A percentile compares a stretch with the other conserved stretches of the same genome.
These are phyloP conservation scores for Aythya baeri DNA, from an alignment of 2,113 vertebrate genomes.

Conservation along the genomic window DNA sequence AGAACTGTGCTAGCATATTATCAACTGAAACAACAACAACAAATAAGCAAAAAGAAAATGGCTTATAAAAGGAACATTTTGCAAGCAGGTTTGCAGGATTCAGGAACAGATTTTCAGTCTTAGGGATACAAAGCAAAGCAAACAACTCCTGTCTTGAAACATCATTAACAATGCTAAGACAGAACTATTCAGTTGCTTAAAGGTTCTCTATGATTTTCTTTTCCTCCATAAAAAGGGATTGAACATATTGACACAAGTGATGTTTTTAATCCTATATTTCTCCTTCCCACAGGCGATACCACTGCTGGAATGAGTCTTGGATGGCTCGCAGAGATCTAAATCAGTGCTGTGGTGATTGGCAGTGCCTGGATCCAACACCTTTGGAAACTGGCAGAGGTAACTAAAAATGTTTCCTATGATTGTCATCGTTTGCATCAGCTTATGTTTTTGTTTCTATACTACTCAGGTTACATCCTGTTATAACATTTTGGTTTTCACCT, in stretches of 20 bases:
- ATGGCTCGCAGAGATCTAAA: conserved; percentile 61
- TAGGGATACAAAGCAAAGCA: neutral
- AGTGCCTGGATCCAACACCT: conserved; percentile 66
- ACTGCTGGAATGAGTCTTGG: conserved; percentile 66
- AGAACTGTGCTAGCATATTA: neutral
- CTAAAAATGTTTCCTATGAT: neutral
- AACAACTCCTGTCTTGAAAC: neutral
- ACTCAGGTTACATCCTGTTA: neutral
- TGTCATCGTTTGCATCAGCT: neutral
- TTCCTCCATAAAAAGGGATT: neutral
- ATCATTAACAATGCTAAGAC: neutral
- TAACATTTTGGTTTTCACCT: neutral
- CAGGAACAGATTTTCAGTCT: neutral
- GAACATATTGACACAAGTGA: neutral
- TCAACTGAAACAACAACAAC: neutral
- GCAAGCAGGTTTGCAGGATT: neutral
- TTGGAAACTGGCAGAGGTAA: conserved; percentile 59
- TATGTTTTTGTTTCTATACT: neutral
- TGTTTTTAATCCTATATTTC: neutral
- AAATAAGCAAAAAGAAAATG: neutral
- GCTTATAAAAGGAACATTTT: neutral
- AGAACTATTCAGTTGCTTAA: neutral
- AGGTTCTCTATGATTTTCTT: neutral
- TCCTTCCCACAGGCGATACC: conserved; percentile 33
- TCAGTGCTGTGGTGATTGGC: conserved; percentile 59